These are phyloP conservation scores for Andinoacara biseriatus DNA, from an alignment of 2,113 vertebrate genomes.

Conservation along the genomic window DNA sequence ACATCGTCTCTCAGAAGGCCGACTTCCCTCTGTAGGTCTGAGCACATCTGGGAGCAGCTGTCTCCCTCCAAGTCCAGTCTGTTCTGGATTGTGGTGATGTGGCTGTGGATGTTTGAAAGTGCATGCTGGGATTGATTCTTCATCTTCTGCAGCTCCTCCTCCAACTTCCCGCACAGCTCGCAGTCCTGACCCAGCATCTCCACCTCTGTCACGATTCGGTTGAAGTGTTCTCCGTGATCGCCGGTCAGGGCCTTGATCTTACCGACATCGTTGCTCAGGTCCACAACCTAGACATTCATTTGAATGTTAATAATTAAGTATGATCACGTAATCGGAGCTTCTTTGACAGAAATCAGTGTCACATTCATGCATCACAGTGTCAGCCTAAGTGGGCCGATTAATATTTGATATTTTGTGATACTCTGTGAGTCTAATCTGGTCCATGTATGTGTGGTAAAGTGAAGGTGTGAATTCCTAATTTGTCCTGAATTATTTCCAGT, in stretches of 20 bases:
- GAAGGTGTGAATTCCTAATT: not conserved
- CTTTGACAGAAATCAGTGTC: not conserved
- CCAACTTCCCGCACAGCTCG: conserved; percentile 67
- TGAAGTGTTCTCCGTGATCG: conserved; percentile 76
- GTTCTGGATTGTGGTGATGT: conserved; percentile 59
- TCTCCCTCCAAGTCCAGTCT: conserved; percentile 66
- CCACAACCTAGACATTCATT: conserved; percentile 67
- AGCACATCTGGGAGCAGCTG: conserved; percentile 78
- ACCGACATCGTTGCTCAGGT: conserved; percentile 76
- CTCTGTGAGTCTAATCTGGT: not conserved
- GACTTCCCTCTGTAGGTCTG: conserved; percentile 78
- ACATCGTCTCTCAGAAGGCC: conserved; percentile 79
- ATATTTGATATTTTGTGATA: accelerated
- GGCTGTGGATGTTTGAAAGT: conserved; percentile 78
- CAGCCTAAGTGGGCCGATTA: not conserved
- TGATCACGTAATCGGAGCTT: not conserved
- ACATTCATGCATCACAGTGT: not conserved
- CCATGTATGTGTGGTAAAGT: not conserved
- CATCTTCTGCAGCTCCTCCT: conserved; percentile 75
- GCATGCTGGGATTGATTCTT: conserved; percentile 83
- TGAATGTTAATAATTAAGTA: not conserved
- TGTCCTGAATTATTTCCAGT: not conserved
- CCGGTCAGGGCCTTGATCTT: conserved; percentile 78
- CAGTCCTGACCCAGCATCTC: conserved; percentile 76
- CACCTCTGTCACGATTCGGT: conserved; percentile 73